These are phyloP conservation scores for Sebastolobus alascanus DNA, from an alignment of 2,797 vertebrate genomes.

Conservation along the genomic window DNA sequence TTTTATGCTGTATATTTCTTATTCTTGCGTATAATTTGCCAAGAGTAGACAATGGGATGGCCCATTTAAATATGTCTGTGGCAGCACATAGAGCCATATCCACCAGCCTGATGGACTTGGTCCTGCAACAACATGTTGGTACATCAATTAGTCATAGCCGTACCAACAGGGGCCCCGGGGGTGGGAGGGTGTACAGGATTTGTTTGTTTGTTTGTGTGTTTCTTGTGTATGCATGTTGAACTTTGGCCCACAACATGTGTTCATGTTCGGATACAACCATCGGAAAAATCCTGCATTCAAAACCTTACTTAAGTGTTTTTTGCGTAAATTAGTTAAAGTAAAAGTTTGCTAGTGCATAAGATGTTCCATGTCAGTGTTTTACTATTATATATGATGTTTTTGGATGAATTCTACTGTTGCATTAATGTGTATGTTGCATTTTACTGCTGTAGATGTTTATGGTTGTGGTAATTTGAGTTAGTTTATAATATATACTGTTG, in stretches of 20 bases:
- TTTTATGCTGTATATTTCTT: not conserved
- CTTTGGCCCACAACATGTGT: conserved; percentile 32
- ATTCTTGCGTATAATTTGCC: conserved; percentile 6
- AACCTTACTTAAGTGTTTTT: too few species aligned
- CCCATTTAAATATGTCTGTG: conserved; percentile 34
- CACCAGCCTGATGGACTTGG: conserved; percentile 47
- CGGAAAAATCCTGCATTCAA: not conserved
- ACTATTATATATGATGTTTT: too few species aligned
- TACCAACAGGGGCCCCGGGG: conserved; percentile 39
- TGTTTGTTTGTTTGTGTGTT: conserved; percentile 25
- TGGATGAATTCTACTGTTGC: too few species aligned
- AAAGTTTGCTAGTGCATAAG: too few species aligned
- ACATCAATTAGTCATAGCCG: conserved; percentile 72
- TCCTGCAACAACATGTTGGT: conserved; percentile 61
- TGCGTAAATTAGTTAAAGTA: too few species aligned
- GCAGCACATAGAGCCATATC: conserved; percentile 17
- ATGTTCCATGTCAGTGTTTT: too few species aligned
- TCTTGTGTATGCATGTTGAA: conserved; percentile 37
- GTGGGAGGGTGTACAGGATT: not conserved
- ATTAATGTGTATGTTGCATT: too few species aligned
- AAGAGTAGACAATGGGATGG: not conserved
- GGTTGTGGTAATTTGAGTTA: too few species aligned
- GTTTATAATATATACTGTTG: too few species aligned
- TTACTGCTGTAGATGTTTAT: too few species aligned
- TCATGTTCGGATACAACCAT: not conserved